Percentiles rank a stretch among this genome's conserved stretches.
Conservation (phyloP, 2,888 invertebrate genomes). For the Archips xylosteana region DNA sequence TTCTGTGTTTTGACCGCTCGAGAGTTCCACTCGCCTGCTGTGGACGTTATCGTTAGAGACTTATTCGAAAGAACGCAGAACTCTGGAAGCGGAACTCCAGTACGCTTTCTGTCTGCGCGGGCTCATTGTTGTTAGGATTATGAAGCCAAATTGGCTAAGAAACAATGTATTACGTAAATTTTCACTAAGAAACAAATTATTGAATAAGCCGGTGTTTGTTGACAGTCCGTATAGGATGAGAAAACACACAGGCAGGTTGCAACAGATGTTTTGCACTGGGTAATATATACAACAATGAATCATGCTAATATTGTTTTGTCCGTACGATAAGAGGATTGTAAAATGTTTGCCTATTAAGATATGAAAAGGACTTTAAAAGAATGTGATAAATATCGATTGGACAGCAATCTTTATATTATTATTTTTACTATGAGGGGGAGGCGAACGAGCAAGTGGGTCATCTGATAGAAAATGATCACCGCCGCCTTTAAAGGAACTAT, state of each 20-base stretch:
- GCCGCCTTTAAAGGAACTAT: no score
- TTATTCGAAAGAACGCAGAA: no score
- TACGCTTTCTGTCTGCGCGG: no score
- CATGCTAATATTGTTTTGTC: slow-evolving; percentile 9
- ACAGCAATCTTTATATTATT: not conserved
- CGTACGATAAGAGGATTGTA: not conserved
- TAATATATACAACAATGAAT: slow-evolving; percentile 11
- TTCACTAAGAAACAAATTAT: not conserved
- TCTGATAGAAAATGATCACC: no score
- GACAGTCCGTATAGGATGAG: not conserved
- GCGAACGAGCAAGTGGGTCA: no score
- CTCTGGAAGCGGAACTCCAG: no score
- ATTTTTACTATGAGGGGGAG: no score
- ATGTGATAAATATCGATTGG: not conserved
- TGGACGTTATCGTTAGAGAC: no score
- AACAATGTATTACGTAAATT: not conserved
- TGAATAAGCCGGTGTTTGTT: not conserved
- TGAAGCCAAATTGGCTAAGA: no score
- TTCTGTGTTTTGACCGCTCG: no score
- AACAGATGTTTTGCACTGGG: slow-evolving; percentile 19
- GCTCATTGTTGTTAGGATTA: no score
- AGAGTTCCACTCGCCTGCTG: no score
- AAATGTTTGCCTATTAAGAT: slow-evolving; percentile 7
- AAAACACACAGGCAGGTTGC: slow-evolving; percentile 5
- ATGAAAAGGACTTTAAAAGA: slow-evolving; percentile 10